Evolutionary conservation across 2,888 invertebrate genomes (phyloP).

Genomic region (Lycaena phlaeas): DNA sequence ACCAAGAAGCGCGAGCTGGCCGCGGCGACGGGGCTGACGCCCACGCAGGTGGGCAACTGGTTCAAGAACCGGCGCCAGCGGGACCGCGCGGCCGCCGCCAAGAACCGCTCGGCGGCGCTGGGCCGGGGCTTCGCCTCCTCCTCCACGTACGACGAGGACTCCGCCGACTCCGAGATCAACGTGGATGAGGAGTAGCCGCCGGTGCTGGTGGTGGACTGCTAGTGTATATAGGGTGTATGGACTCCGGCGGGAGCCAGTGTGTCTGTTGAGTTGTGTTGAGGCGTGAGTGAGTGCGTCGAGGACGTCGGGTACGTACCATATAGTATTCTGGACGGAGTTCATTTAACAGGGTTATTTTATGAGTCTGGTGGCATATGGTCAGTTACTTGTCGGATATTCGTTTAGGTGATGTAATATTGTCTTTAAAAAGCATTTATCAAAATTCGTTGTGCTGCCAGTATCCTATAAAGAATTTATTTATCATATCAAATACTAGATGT

Average conservation of each 20-base stretch:
- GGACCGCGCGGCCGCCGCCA: slow-evolving; percentile 95
- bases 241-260: slow-evolving; percentile 36
- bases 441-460: slow-evolving; percentile 43
- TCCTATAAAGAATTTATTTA: slow-evolving; percentile 65
- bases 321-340: background rate
- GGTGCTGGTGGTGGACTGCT: slow-evolving; percentile 28
- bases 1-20: slow-evolving; percentile 96
- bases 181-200: slow-evolving; percentile 62
- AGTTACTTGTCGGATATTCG: slow-evolving; percentile 29
- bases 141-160: slow-evolving; percentile 68
- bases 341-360: slow-evolving; percentile 11
- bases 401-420: slow-evolving; percentile 26
- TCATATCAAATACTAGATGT: slow-evolving; percentile 57
- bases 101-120: slow-evolving; percentile 88
- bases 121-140: slow-evolving; percentile 66
- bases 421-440: slow-evolving; percentile 45
- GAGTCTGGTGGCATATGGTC: slow-evolving; percentile 15
- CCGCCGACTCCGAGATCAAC: slow-evolving; percentile 67
- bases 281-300: slow-evolving; percentile 49
- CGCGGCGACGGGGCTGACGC: slow-evolving; percentile 95
- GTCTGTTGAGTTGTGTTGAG: slow-evolving; percentile 13
- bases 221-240: slow-evolving; percentile 41
- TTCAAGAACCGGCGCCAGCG: slow-evolving; percentile 98
- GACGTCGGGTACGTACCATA: slow-evolving; percentile 61
- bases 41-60: slow-evolving; percentile 97